Percentiles rank a stretch among this genome's conserved stretches.
Conservation (phyloP, 2,113 vertebrate genomes). For the Pica pica region DNA sequence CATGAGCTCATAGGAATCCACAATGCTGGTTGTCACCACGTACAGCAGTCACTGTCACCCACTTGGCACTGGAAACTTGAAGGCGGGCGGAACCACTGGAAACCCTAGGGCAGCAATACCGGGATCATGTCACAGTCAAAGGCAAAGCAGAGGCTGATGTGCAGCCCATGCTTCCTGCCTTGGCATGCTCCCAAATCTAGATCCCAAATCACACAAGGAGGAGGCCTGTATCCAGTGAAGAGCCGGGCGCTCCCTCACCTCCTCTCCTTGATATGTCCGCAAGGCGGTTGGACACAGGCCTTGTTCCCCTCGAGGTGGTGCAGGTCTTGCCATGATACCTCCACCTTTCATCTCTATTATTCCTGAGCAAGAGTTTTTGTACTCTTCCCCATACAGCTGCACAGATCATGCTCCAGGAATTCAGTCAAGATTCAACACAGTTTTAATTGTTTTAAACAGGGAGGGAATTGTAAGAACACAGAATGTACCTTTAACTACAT, state of each 20-base stretch:
- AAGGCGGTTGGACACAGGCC: accelerated
- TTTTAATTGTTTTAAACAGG: not conserved
- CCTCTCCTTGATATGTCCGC: not conserved
- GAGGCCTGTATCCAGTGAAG: accelerated
- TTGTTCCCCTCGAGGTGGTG: not conserved
- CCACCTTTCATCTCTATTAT: accelerated
- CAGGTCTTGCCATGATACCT: not conserved
- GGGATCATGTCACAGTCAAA: accelerated
- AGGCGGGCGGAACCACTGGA: not conserved
- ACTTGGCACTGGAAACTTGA: accelerated
- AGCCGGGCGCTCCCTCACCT: accelerated
- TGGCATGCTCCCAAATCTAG: not conserved
- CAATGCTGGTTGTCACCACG: not conserved
- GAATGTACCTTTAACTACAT: not conserved
- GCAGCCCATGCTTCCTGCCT: accelerated
- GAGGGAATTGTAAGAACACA: not conserved
- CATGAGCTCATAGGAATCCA: not conserved
- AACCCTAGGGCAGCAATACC: not conserved
- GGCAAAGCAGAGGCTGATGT: not conserved
- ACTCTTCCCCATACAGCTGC: not conserved
- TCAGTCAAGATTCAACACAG: not conserved
- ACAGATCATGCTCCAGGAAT: not conserved
- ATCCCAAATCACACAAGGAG: not conserved
- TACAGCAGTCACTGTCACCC: not conserved
- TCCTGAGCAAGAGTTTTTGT: not conserved